Evolutionary conservation across 2,797 vertebrate genomes (phyloP).

Genomic region (Lutjanus campechanus): DNA sequence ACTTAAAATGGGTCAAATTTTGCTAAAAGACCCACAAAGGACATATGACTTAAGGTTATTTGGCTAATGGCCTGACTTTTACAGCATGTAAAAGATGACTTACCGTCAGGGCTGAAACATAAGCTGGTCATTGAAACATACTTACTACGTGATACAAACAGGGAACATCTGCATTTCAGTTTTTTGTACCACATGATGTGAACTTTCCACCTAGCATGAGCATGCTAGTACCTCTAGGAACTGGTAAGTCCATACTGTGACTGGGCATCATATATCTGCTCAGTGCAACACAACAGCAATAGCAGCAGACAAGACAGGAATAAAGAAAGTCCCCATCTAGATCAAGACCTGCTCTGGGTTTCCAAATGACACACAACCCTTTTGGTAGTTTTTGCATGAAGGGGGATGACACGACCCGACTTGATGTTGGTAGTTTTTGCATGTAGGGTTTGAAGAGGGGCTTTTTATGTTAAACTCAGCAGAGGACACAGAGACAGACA

Average conservation of each 20-base stretch:
- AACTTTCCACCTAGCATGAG: constrained; percentile 75
- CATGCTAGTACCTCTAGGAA: constrained; percentile 90
- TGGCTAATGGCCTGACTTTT: constrained; percentile 20
- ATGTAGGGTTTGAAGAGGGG: constrained; percentile 83
- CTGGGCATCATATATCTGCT: constrained; percentile 88
- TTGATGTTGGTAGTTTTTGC: constrained; percentile 81
- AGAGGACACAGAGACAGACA: constrained; percentile 80
- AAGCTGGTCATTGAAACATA: constrained; percentile 74
- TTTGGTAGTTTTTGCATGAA: constrained; percentile 88
- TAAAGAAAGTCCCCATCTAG: constrained; percentile 77
- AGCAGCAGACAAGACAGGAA: constrained; percentile 92
- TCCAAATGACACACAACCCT: constrained; percentile 59
- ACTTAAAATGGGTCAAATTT: background rate
- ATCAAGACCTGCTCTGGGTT: constrained; percentile 77
- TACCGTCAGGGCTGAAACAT: constrained; percentile 82
- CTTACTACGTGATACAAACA: constrained; percentile 81
- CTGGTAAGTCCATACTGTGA: constrained; percentile 93
- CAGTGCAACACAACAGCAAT: constrained; percentile 89
- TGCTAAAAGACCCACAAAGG: constrained; percentile 4
- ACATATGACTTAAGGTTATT: constrained; percentile 20
- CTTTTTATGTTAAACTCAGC: constrained; percentile 82
- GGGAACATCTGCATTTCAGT: constrained; percentile 58
- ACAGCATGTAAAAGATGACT: constrained; percentile 68
- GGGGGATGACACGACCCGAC: constrained; percentile 66
- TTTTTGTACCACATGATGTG: constrained; percentile 50